Percentiles rank a stretch among this genome's conserved stretches.
phyloP scores from a whole-genome alignment of 1,140 invertebrate genomes.

The Cydia splendana region DNA sequence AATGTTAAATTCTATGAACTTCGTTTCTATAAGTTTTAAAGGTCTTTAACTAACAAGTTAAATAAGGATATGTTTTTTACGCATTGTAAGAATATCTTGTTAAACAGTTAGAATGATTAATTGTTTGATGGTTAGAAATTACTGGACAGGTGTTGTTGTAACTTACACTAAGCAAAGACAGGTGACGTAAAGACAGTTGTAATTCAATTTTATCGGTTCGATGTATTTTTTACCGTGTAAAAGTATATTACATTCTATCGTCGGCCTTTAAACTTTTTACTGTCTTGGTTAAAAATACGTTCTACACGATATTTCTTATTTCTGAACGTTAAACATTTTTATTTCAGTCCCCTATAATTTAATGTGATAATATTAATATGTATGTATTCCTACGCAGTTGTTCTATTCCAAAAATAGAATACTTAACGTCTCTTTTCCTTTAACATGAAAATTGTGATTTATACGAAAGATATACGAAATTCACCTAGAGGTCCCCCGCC shows the following conservation, averaged over 20 bases:
- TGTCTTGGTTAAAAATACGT: not conserved
- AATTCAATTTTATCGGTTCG: not conserved
- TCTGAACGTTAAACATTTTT: not conserved
- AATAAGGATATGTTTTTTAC: not conserved
- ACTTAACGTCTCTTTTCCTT: too few relatives aligned
- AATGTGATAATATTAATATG: not conserved
- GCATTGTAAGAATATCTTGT: not conserved
- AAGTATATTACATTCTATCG: not conserved
- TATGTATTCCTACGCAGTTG: not conserved
- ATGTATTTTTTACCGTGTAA: not conserved
- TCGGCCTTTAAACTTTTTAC: slow-evolving; percentile 5
- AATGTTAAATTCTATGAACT: not conserved
- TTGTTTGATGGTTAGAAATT: slow-evolving; percentile 19
- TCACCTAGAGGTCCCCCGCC: too few relatives aligned
- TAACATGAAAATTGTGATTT: too few relatives aligned
- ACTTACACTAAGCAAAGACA: not conserved
- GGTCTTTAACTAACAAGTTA: not conserved
- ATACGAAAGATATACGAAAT: too few relatives aligned
- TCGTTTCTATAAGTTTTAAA: not conserved
- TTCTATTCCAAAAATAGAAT: not conserved
- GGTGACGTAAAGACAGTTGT: slow-evolving; percentile 5
- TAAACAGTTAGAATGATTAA: slow-evolving; percentile 5
- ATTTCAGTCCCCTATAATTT: not conserved
- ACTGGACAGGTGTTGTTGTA: not conserved
- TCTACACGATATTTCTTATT: not conserved